Base-by-base conservation (phyloP, 2,888 invertebrate species). In the Harpagoxenus sublaevis region DNA sequence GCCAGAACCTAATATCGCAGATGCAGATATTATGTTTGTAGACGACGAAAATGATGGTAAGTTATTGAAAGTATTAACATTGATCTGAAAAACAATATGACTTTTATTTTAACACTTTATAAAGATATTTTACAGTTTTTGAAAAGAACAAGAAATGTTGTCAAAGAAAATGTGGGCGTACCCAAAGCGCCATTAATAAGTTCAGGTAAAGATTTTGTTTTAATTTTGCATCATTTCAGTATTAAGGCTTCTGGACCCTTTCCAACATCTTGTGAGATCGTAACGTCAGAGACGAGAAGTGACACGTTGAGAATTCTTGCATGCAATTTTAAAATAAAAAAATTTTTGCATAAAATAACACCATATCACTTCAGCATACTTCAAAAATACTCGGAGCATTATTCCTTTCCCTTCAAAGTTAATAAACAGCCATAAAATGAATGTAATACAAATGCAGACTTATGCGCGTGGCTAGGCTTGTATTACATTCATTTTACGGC, bases 141-240 rank as follows among this genome's bases (percentile, higher is more conserved):
- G 31, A 57, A 57, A 57, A 57, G 8, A 53, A 18, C n/a, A 53
- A 8, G n/a, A 53, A 53, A 53, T 53, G 6, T 53, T 23, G 23
- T 0, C 23, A 23, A 23, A 8, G n/a, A 53, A 53, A n/a, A n/a
- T 53, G 18, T n/a, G 57, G 57, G 9, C 0, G 23, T 23, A 23
- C 8, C 57, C n/a, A 23, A 60, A 60, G 60, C 60, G 5, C 3
- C 60, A 60, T 31, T 31, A 60, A 60, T 60, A 60, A 31, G 10
- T 60, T 3, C 31, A 60, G 31, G 60, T 60, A 60, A 60, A 60
- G 31, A 57, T 28, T 60, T 60, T 12, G 60, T 60, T 60, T 60
- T 60, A 12, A 60, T 60, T 55, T 55, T 23, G 23, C 23, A 55
- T n/a, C 1, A 23, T 55, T 23, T 55, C 10, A 55, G 9, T 55